Base-by-base conservation (phyloP, 2,113 vertebrate species). In the Oryzias melastigma region DNA sequence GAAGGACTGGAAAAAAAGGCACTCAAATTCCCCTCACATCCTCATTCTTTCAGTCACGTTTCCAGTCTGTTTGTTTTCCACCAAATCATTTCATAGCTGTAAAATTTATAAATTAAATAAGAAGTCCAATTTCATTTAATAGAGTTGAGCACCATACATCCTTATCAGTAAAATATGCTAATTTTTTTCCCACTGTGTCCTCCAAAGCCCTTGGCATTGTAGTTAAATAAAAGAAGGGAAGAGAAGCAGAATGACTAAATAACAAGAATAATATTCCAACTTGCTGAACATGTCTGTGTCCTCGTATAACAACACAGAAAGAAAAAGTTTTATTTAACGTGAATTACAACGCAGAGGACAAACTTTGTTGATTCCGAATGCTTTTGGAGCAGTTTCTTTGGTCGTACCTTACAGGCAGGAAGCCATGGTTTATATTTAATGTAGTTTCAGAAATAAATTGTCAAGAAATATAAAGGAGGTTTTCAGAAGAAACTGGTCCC, bases 141-240 rank as follows among this genome's bases (percentile, higher is more conserved):
- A 73, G 73, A 81, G 79, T 79, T 73, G 68, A 81, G 68, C 52
- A 55, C 65, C 57, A 75, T 84, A 68, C 68, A 62, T 63, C 67
- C 74, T 79, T 86, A 84, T 89, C 84, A 68, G 66, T 44, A 19
- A 67, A 81, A 81, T 83, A 85, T 85, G 81, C 71, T 68, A 83
- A 86, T 89, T 58, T 44, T n/a, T 22, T 25, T 57, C 42, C 59
- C 65, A 47, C 62, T 65, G 55, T 75, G 57, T 78, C 63, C 75
- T 76, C 62, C 55, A 72, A 70, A 76, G 58, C 54, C 51, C 43
- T 57, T 48, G 18, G 58, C 58, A 57, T 56, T 69, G 73, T 57
- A 47, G 53, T 27, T 52, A 17, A 35, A 56, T 43, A 74, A 78
- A 65, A 15, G 43, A 24, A 52, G 57, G 46, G n/a, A 48, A 25